These are phyloP conservation scores for Excalfactoria chinensis DNA, from an alignment of 2,113 vertebrate genomes.

Conservation along the genomic window DNA sequence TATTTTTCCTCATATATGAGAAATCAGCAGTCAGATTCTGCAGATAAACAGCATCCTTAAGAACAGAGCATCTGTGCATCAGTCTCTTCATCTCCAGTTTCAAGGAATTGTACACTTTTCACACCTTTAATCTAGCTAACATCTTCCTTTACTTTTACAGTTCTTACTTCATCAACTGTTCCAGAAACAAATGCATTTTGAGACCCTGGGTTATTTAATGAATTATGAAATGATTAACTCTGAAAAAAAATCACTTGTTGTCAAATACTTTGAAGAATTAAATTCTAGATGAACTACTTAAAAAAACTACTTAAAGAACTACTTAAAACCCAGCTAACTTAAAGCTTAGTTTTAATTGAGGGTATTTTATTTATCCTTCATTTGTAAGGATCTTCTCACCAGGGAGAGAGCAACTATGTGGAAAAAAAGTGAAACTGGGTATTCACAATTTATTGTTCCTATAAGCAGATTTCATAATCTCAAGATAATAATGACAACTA, in stretches of 20 bases:
- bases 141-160: background rate
- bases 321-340: background rate
- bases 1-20: background rate
- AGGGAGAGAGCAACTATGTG: background rate
- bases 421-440: background rate
- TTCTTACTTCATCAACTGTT: background rate
- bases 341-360: background rate
- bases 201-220: background rate
- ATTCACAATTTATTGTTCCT: background rate
- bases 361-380: background rate
- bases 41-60: background rate
- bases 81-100: background rate
- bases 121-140: background rate
- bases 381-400: background rate
- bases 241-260: background rate
- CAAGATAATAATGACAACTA: background rate
- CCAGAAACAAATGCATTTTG: background rate
- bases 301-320: too few relatives aligned
- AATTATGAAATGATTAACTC: background rate
- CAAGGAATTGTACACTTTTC: background rate
- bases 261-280: background rate
- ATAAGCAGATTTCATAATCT: background rate
- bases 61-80: background rate
- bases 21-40: background rate
- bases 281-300: background rate